These are phyloP conservation scores for Machimus rusticus DNA, from an alignment of 2,888 invertebrate genomes.

Conservation along the genomic window DNA sequence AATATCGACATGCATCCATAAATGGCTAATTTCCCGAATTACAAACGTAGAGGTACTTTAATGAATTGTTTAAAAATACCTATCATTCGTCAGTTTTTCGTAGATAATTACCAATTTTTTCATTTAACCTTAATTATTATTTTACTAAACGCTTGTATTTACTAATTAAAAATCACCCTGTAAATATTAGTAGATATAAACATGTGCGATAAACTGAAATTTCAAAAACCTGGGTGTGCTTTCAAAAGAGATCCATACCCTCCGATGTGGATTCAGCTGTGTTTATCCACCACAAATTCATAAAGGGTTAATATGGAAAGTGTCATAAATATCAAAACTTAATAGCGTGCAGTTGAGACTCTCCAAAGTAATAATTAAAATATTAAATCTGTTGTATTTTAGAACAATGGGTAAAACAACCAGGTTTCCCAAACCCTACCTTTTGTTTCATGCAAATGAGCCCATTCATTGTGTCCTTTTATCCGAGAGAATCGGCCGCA, in stretches of 20 bases:
- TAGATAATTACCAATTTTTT: too few relatives aligned
- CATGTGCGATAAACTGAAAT: too few relatives aligned
- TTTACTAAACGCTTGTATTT: too few relatives aligned
- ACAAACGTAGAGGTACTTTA: too few relatives aligned
- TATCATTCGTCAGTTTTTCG: too few relatives aligned
- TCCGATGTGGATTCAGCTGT: not conserved
- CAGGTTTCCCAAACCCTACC: not conserved
- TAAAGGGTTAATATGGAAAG: not conserved
- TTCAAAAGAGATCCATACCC: not conserved
- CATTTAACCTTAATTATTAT: too few relatives aligned
- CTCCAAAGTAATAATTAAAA: not conserved
- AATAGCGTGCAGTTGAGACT: not conserved
- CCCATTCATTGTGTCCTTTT: not conserved
- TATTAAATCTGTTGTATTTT: not conserved
- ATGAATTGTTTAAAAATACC: too few relatives aligned
- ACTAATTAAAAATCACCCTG: too few relatives aligned
- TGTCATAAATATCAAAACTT: not conserved
- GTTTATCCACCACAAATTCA: not conserved
- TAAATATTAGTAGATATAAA: too few relatives aligned
- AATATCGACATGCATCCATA: too few relatives aligned
- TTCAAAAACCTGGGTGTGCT: too few relatives aligned
- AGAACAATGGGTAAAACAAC: not conserved
- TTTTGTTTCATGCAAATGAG: not conserved
- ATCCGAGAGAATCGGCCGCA: not conserved
- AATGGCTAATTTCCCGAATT: too few relatives aligned